These are phyloP conservation scores for Laticauda laticaudata DNA, from an alignment of 2,113 vertebrate genomes.

Conservation along the genomic window DNA sequence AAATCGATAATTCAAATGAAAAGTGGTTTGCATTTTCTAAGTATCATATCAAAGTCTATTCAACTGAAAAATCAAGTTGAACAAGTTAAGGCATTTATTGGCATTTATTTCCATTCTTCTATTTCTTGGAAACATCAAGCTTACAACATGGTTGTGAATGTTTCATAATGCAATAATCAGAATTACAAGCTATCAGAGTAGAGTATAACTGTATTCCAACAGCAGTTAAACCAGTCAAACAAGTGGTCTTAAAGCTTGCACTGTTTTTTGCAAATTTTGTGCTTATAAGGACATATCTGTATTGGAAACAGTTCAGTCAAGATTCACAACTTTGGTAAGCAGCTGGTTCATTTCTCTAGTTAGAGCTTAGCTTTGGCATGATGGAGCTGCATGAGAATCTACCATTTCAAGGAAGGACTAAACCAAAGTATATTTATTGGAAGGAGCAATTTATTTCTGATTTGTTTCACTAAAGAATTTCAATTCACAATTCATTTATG, in stretches of 20 bases:
- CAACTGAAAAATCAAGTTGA: not conserved
- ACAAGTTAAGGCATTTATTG: not conserved
- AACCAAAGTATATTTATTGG: not conserved
- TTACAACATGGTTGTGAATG: not conserved
- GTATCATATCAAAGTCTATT: not conserved
- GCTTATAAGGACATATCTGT: not conserved
- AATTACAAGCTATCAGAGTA: not conserved
- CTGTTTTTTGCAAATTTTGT: not conserved
- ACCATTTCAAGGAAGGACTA: not conserved
- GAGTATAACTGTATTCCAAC: not conserved
- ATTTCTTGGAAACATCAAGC: not conserved
- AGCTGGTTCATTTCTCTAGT: not conserved
- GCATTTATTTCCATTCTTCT: not conserved
- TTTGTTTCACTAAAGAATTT: not conserved
- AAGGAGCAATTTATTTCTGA: not conserved
- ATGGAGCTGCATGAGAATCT: not conserved
- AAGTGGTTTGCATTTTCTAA: not conserved
- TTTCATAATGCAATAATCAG: not conserved
- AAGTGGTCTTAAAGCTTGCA: not conserved
- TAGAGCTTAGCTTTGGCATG: not conserved
- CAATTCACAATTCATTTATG: not conserved
- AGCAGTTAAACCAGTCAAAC: not conserved
- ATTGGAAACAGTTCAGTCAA: not conserved
- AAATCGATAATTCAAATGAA: not conserved
- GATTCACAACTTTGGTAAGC: not conserved